These are phyloP conservation scores for Lysandra bellargus DNA, from an alignment of 2,888 invertebrate species.

Conservation along the genomic window DNA sequence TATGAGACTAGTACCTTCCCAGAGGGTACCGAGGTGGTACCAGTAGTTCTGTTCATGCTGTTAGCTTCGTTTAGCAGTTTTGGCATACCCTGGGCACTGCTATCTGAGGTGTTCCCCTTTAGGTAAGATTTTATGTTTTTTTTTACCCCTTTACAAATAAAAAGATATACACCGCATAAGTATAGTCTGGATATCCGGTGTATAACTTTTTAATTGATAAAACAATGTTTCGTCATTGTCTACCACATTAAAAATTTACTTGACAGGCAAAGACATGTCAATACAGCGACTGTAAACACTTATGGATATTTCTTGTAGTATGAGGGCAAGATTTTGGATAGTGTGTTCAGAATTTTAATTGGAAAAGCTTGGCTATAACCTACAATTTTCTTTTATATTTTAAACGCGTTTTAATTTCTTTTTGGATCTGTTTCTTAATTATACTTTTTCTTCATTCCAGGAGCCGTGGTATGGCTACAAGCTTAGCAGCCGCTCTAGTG, in stretches of 20 bases:
- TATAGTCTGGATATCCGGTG: no score
- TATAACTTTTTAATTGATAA: no score
- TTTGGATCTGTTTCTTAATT: not conserved
- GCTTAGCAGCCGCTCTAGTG: constrained; percentile 72
- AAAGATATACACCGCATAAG: no score
- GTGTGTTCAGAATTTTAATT: no score
- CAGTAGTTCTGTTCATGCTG: constrained; percentile 65
- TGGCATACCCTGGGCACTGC: constrained; percentile 79
- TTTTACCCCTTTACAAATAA: not conserved
- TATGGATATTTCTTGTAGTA: no score
- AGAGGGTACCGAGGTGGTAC: constrained; percentile 61
- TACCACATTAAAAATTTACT: no score
- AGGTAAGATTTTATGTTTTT: constrained; percentile 56
- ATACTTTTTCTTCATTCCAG: constrained; percentile 52
- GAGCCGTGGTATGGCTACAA: constrained; percentile 77
- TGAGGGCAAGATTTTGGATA: no score
- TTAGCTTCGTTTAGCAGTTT: constrained; percentile 62
- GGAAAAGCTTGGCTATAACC: no score
- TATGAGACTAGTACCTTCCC: constrained; percentile 65
- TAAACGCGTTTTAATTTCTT: not conserved
- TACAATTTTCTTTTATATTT: not conserved
- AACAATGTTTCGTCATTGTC: no score
- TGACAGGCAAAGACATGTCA: no score
- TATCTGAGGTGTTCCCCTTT: constrained; percentile 81
- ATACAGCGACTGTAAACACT: no score